Conservation (phyloP, 1,140 invertebrate species). For the Formica exsecta region DNA sequence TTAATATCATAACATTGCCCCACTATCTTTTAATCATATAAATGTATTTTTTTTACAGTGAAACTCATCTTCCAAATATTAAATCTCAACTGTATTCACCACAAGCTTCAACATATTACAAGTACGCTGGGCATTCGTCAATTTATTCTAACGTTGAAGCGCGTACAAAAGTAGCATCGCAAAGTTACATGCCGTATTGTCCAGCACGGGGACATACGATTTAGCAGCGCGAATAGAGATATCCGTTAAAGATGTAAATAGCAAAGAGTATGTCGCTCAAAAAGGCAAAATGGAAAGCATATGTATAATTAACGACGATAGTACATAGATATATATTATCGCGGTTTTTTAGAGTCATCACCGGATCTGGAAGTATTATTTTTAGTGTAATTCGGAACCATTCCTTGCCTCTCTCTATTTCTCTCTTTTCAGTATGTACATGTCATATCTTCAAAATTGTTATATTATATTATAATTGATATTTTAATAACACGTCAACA, state of each 20-base stretch:
- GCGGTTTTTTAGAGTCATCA: conserved; percentile 23
- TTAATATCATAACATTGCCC: background rate
- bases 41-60: conserved; percentile 77
- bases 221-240: conserved; percentile 84
- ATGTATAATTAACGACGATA: conserved; percentile 80
- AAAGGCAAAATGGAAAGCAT: conserved; percentile 84
- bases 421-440: conserved; percentile 60
- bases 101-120: conserved; percentile 84
- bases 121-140: conserved; percentile 84
- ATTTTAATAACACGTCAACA: conserved; percentile 46
- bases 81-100: conserved; percentile 84
- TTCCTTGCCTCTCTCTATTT: conserved; percentile 54
- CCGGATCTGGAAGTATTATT: conserved; percentile 53
- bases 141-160: conserved; percentile 81
- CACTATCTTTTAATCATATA: background rate
- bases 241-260: conserved; percentile 80
- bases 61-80: conserved; percentile 79
- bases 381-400: conserved; percentile 73
- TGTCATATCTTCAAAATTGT: conserved; percentile 48
- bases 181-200: conserved; percentile 81
- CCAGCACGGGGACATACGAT: conserved; percentile 84
- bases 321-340: conserved; percentile 55
- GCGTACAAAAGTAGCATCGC: conserved; percentile 73
- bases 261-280: conserved; percentile 81
- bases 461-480: conserved; percentile 58